phyloP scores from a whole-genome alignment of 2,113 vertebrate species.

The Dicrurus megarhynchus region DNA sequence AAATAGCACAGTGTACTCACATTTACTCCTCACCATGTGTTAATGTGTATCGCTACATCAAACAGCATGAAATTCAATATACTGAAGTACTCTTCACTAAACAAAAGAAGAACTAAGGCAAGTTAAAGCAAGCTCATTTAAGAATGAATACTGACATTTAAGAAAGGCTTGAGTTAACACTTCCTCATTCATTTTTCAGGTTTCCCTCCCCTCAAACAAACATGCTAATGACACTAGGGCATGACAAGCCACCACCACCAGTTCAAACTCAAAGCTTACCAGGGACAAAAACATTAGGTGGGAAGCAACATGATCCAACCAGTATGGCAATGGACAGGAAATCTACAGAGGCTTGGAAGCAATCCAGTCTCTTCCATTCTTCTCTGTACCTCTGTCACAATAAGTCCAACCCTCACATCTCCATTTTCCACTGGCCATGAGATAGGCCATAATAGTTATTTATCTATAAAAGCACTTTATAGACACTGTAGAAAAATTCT shows the following conservation, averaged over 20 bases:
- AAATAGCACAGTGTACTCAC: background rate
- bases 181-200: background rate
- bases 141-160: background rate
- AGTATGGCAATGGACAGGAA: background rate
- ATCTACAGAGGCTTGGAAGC: background rate
- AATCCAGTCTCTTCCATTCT: background rate
- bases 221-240: background rate
- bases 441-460: background rate
- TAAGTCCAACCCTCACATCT: background rate
- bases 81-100: background rate
- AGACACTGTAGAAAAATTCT: background rate
- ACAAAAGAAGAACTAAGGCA: background rate
- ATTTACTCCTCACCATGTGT: background rate
- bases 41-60: background rate
- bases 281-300: background rate
- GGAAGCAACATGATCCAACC: background rate
- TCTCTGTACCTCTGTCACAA: background rate
- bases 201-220: background rate
- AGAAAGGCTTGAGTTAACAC: background rate
- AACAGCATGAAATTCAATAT: background rate
- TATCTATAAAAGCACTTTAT: background rate
- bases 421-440: background rate
- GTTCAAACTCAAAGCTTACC: background rate
- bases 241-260: background rate
- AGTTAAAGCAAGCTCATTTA: background rate